Base-by-base conservation (phyloP, 2,888 invertebrate species). In the Ethmia dodecea region DNA sequence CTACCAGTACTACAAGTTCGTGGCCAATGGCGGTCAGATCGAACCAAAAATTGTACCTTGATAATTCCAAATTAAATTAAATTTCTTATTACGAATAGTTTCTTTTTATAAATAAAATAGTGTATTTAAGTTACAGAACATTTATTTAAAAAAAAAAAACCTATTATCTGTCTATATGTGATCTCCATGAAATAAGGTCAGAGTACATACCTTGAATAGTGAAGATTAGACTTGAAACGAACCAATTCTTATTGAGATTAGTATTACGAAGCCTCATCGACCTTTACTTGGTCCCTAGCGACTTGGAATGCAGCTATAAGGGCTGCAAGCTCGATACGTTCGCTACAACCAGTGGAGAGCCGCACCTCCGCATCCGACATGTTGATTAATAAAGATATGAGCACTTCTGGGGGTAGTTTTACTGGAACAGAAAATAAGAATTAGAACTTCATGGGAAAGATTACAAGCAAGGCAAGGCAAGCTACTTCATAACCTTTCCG, bases 341-440 rank as follows among this genome's bases (percentile, higher is more conserved):
- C 99, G 64, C 91, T 94, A 43, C 96, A 93, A 14, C 99, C 99
- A 42, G 90, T 88, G 0, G 96, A 87, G 18, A 99, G 83, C 20
- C 97, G 89, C 63, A 93, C 91, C 78, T 99, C 99, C 35, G 97
- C 91, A 48, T 94, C 94, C 2, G 97, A 92, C 90, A 99, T 89
- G 78, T 95, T 94, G 28, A 94, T 92, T 33, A 98, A 75, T 15
- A 99, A 76, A 42, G 91, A 88, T 36, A 94, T 91, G 55, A 96
- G 78, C 20, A 95, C 90, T 27, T 91, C 89, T 33, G 92, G 89
- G 0, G 98, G 96, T 32, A 98, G 89, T 63, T 96, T 96, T 76
- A 97, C 97, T 97, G 80, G 3, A 46, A 36, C 15, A 25, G 28
- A 33, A n/a, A n/a, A n/a, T n/a, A n/a, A n/a, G n/a, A n/a, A n/a